phyloP scores from a whole-genome alignment of 2,797 vertebrate species.

The Manis pentadactyla region DNA sequence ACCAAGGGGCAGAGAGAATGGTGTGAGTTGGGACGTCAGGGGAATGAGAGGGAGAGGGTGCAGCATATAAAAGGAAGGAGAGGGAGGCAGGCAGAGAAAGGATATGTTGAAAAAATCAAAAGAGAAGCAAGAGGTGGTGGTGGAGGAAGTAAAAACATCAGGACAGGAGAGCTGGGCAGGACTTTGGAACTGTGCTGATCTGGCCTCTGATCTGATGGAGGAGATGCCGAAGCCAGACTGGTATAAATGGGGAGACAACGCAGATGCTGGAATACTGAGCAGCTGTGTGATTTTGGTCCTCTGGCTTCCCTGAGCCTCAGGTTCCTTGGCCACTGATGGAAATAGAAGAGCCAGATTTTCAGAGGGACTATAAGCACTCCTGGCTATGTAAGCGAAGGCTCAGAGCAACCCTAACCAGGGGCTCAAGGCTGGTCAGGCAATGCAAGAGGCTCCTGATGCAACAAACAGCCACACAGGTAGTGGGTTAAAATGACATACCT shows the following conservation, averaged over 20 bases:
- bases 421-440: neutral
- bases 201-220: neutral
- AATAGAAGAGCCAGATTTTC: neutral
- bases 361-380: neutral
- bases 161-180: neutral
- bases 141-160: neutral
- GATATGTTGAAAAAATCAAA: neutral
- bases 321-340: neutral
- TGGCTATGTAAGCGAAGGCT: accelerated
- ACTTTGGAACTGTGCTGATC: neutral
- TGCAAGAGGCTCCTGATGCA: too few relatives aligned
- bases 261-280: accelerated
- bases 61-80: neutral
- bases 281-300: neutral
- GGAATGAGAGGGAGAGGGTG: neutral
- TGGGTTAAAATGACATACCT: neutral
- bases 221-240: too few relatives aligned
- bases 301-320: neutral
- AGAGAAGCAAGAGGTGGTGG: neutral
- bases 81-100: neutral
- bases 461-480: neutral
- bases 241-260: neutral
- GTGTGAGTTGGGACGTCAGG: neutral
- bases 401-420: neutral
- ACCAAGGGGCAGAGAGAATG: neutral